Evolutionary conservation across 2,113 vertebrate species (phyloP).

Genomic region (Bettongia penicillata): DNA sequence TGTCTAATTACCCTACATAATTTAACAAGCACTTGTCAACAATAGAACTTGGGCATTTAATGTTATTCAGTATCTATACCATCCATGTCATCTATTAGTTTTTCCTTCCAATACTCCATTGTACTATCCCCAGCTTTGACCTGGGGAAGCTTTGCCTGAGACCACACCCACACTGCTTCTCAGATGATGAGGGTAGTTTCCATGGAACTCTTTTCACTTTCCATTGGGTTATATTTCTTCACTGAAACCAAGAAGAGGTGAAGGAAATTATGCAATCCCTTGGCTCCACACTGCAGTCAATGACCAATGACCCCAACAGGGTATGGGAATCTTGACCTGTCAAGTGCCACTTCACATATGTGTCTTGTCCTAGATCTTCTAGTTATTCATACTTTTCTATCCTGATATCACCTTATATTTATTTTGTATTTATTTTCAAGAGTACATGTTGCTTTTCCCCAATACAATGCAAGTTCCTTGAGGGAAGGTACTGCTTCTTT

Average conservation of each 20-base stretch:
- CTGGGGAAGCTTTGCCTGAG: background rate
- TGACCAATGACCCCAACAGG: background rate
- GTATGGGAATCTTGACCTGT: background rate
- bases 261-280: background rate
- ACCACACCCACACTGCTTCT: background rate
- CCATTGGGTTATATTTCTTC: background rate
- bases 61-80: background rate
- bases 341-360: background rate
- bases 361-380: background rate
- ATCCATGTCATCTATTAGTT: background rate
- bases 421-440: background rate
- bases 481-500: background rate
- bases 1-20: background rate
- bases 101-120: background rate
- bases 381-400: background rate
- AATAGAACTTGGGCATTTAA: background rate
- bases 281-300: background rate
- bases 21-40: background rate
- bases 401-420: background rate
- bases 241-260: background rate
- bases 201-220: background rate
- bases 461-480: background rate
- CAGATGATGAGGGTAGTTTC: background rate
- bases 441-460: background rate
- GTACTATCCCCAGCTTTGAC: slow-evolving; percentile 1